Evolutionary conservation across 2,797 vertebrate species (phyloP), one percentile per base, ranked within the genome.

Genomic region (Microctenopoma steveboyesi): DNA sequence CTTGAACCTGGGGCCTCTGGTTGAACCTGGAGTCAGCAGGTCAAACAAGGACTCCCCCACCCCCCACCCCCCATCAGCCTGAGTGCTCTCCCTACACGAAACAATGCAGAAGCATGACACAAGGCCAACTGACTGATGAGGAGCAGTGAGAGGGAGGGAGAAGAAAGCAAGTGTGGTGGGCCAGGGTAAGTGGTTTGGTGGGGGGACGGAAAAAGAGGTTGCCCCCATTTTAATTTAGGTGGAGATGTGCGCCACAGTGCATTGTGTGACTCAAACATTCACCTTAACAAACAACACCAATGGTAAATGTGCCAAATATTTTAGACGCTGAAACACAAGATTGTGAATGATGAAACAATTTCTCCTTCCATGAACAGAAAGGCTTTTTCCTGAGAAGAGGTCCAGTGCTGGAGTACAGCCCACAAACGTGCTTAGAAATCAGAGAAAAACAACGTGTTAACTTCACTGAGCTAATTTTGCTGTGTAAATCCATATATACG

Each of bases 61-160:
- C 22, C 22, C 22, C 22, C 22, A 22, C 22, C 22, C 22, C 79
- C 82, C 78, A 66, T 65, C 81, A 60, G 84, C 11, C 58, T 25
- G 64, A 66, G 16, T 39, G 8, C 74, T 79, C 59, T 49, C 30
- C 72, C 68, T 46, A 72, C 49, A 33, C 78, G 37, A 83, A 83
- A 91, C 87, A 92, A 92, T 90, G 85, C 74, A 39, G 83, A 69
- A 85, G 84, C 78, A 86, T 58, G 79, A 65, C 75, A 84, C 83
- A 42, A 75, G 81, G 74, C 87, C 65, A 79, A 50, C 83, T 87
- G 72, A 86, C 67, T 76, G 88, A 92, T 90, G 88, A 86, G 84
- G 37, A 25, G 27, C 45, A 28, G 61, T 22, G 47, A 63, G 69
- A 70, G 79, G 60, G 84, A 74, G 81, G 62, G 70, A 42, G 64